These are phyloP conservation scores for Acanthis flammea DNA, from an alignment of 2,797 vertebrate species.

Conservation along the genomic window DNA sequence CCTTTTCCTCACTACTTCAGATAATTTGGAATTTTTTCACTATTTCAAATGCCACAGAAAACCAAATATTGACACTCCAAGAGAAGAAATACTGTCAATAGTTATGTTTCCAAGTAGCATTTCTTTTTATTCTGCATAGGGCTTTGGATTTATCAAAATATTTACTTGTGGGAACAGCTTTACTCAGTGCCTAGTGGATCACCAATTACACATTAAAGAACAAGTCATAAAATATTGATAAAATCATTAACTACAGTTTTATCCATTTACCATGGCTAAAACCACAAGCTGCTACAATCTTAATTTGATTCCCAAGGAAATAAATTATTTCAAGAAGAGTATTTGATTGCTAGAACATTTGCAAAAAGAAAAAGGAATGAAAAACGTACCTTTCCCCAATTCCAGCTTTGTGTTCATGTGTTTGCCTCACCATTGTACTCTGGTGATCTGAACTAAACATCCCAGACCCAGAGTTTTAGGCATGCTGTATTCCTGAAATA, in stretches of 20 bases:
- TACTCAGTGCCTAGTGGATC: constrained; percentile 4
- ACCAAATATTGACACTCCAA: not conserved
- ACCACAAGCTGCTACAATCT: constrained; percentile 12
- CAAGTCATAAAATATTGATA: constrained; percentile 59
- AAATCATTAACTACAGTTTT: constrained; percentile 60
- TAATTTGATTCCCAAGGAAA: constrained; percentile 44
- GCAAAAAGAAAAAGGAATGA: not conserved
- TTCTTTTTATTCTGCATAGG: not conserved
- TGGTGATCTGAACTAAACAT: not conserved
- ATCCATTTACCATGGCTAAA: constrained; percentile 34
- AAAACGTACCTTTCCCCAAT: not conserved
- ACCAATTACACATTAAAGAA: constrained; percentile 45
- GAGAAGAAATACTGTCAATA: not conserved
- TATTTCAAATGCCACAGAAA: not conserved
- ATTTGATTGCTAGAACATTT: constrained; percentile 6
- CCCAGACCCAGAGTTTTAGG: not conserved
- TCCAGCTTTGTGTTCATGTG: not conserved
- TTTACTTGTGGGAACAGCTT: constrained; percentile 28
- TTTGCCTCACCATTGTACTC: not conserved
- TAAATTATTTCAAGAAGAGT: constrained; percentile 6
- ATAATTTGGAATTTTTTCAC: not conserved
- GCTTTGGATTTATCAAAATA: constrained; percentile 45
- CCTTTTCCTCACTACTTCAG: not conserved
- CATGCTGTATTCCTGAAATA: not conserved
- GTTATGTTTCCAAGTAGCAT: not conserved